These are phyloP conservation scores for Benitochromis conjunctus DNA, from an alignment of 2,113 vertebrate species.

Conservation along the genomic window DNA sequence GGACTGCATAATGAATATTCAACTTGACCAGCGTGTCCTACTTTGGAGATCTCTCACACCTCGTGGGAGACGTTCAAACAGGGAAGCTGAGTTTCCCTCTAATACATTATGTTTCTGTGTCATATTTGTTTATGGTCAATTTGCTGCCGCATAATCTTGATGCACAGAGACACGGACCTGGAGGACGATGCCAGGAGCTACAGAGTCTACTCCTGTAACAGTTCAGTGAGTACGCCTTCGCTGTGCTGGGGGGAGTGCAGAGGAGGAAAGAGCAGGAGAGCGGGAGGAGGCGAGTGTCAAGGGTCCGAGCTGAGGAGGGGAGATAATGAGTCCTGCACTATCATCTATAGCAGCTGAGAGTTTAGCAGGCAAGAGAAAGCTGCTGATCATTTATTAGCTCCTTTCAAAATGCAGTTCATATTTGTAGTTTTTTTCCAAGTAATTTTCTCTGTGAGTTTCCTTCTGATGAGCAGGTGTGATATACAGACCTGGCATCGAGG, in stretches of 20 bases:
- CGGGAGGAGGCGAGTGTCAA: background rate
- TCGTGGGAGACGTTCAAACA: background rate
- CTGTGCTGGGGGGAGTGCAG: slow-evolving; percentile 11
- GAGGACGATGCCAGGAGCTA: background rate
- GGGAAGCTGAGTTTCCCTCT: background rate
- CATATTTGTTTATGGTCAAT: slow-evolving; percentile 42
- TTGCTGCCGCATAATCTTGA: background rate
- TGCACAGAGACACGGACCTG: background rate
- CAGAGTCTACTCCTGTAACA: slow-evolving; percentile 19
- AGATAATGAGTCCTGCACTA: slow-evolving; percentile 52
- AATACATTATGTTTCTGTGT: slow-evolving; percentile 17
- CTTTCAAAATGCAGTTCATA: background rate
- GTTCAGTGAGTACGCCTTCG: slow-evolving; percentile 32
- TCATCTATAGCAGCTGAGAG: slow-evolving; percentile 14
- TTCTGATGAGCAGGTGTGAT: background rate
- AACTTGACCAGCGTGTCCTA: background rate
- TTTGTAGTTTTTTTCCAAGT: background rate
- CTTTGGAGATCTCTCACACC: background rate
- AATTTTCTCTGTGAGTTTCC: background rate
- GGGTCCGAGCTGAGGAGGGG: slow-evolving; percentile 34
- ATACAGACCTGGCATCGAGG: slow-evolving; percentile 7
- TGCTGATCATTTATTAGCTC: background rate
- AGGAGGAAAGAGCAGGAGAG: background rate
- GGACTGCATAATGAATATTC: background rate
- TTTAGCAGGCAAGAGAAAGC: slow-evolving; percentile 34